Evolutionary conservation across 2,888 invertebrate species (phyloP), one percentile per base, ranked within the genome.

Genomic region (Stenchaetothrips biformis): DNA sequence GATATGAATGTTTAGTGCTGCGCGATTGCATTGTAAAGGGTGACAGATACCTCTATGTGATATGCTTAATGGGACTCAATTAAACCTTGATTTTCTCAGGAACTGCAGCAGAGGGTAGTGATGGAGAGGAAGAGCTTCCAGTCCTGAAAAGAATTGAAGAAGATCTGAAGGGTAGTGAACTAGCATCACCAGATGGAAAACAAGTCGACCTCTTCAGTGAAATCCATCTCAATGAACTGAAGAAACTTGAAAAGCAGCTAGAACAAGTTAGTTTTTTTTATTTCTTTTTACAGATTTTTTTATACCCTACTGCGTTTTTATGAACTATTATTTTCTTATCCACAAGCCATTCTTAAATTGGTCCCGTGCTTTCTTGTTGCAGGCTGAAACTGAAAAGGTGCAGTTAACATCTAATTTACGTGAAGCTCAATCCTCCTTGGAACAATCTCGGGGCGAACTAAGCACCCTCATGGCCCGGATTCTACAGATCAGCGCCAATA

Each of bases 221-320:
- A 88, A 96, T 99, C 83, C 98, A 99, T 87, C 89, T 97, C 83
- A 97, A 97, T 86, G 98, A 98, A 88, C 90, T 98, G 83, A 94
- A 95, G 83, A 95, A 97, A 85, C 89, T 98, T 80, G 97, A 98
- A 88, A 96, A 97, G 85, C 95, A 97, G 86, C 88, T 98, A 74
- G 97, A 98, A 86, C 91, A 92, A 85, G 86, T 86, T 81, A 21
- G 49, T n/a, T 21, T 11, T 4, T 47, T 4, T 47, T 37, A 77
- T 74, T 0, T 7, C 48, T 25, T 18, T 8, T 79, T 8, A 48
- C 7, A 11, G 62, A 18, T 1, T 27, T n/a, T 78, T 27, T 18
- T n/a, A n/a, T n/a, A n/a, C n/a, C n/a, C n/a, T n/a, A n/a, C n/a
- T n/a, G n/a, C n/a, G 37, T 37, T 37, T 37, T 37, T 37, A 37